Evolutionary conservation across 2,888 invertebrate species (phyloP).

Genomic region (Sesia bembeciformis): DNA sequence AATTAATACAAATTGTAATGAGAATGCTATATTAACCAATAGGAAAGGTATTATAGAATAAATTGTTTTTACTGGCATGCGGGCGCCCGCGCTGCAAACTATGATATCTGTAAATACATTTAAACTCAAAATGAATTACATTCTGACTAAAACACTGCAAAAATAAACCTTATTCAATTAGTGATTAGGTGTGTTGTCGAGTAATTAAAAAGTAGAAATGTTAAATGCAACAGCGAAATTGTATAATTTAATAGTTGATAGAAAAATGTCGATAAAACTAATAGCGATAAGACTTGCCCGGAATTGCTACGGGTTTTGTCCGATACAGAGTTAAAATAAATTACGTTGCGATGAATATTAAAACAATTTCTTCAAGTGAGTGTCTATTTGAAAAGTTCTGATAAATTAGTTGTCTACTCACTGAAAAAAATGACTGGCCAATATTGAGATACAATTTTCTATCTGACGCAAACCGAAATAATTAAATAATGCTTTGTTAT

Average conservation of each 20-base stretch:
- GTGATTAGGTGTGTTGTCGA: not conserved
- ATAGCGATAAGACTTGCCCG: conserved; percentile 33
- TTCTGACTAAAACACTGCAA: conserved; percentile 11
- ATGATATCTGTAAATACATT: conserved; percentile 5
- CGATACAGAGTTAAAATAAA: conserved; percentile 9
- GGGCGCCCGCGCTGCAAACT: conserved; percentile 51
- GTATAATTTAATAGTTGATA: conserved; percentile 45
- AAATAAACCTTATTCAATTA: conserved; percentile 21
- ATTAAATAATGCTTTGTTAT: too few relatives aligned
- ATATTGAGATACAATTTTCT: too few relatives aligned
- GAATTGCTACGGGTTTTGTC: conserved; percentile 32
- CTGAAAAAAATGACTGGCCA: too few relatives aligned
- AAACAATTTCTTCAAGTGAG: too few relatives aligned
- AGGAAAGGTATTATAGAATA: conserved; percentile 59
- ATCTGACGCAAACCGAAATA: too few relatives aligned
- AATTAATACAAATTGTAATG: conserved; percentile 53
- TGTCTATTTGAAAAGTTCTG: too few relatives aligned
- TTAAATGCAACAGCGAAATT: conserved; percentile 6
- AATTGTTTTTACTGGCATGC: conserved; percentile 48
- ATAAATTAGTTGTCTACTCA: too few relatives aligned
- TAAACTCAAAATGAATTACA: conserved; percentile 19
- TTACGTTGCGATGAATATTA: too few relatives aligned
- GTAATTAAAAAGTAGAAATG: not conserved
- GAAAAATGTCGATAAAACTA: conserved; percentile 30
- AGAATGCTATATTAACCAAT: conserved; percentile 59